phyloP scores from a whole-genome alignment of 1,140 invertebrate species.

The Drosophila arizonae region DNA sequence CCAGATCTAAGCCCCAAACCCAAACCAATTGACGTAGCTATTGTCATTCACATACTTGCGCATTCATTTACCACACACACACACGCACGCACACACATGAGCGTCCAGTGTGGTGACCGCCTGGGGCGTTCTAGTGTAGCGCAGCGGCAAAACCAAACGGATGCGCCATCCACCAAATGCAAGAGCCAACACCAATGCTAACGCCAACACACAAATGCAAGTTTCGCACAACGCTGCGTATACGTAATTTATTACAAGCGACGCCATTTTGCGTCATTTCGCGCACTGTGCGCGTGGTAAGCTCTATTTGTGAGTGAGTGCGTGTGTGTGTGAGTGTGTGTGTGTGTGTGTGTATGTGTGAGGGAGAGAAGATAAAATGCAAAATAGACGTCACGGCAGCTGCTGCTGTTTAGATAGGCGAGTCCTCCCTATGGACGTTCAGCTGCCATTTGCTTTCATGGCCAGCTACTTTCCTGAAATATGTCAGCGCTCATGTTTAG shows the following conservation, averaged over 20 bases:
- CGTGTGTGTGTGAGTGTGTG: background rate
- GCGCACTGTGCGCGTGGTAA: conserved; percentile 38
- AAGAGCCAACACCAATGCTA: background rate
- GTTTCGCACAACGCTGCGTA: conserved; percentile 67
- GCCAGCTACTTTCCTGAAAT: conserved; percentile 38
- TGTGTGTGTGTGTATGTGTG: conserved; percentile 4
- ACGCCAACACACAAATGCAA: conserved; percentile 37
- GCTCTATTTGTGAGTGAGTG: conserved; percentile 9
- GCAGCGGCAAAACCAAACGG: conserved; percentile 33
- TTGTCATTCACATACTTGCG: conserved; percentile 70
- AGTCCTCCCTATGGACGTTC: conserved; percentile 12
- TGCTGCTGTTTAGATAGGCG: conserved; percentile 50
- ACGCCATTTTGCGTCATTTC: conserved; percentile 66
- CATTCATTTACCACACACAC: conserved; percentile 45
- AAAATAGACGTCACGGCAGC: conserved; percentile 58
- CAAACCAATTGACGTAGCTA: conserved; percentile 69
- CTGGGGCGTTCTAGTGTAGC: conserved; percentile 43
- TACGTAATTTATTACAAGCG: conserved; percentile 76
- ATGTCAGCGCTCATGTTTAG: conserved; percentile 46
- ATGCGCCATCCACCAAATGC: conserved; percentile 28
- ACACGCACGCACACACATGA: background rate
- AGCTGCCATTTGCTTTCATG: conserved; percentile 40
- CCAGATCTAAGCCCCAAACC: conserved; percentile 21
- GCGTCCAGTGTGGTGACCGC: conserved; percentile 41
- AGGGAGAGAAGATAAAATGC: conserved; percentile 64